A percentile compares a stretch with the other conserved stretches of the same genome.
Evolutionary conservation across 2,113 vertebrate species (phyloP).

Genomic region (Pelvicachromis taeniatus): DNA sequence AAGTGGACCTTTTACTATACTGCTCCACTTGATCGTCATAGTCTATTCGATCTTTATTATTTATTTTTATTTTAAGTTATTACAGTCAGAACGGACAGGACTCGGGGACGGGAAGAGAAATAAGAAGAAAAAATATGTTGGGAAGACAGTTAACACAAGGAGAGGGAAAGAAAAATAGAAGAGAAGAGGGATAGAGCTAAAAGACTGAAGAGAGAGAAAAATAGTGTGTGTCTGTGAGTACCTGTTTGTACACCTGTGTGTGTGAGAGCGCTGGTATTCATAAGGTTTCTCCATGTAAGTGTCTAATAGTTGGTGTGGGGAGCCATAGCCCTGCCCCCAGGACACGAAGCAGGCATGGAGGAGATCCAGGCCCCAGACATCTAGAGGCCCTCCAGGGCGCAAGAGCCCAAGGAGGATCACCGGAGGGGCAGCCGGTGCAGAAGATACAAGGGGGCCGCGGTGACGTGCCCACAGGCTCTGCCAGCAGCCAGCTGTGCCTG

Average conservation of each 20-base stretch:
- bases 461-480: not conserved
- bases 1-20: too few species aligned
- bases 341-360: not conserved
- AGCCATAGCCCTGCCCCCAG: not conserved
- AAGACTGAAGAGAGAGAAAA: too few species aligned
- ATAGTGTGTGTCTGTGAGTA: not conserved
- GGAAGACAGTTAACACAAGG: too few species aligned
- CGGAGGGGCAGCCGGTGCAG: not conserved
- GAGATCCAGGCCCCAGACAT: fast-evolving
- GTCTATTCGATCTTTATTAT: too few species aligned
- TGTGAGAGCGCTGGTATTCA: fast-evolving
- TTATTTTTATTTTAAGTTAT: too few species aligned
- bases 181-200: too few species aligned
- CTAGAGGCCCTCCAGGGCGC: not conserved
- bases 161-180: too few species aligned
- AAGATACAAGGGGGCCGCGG: fast-evolving
- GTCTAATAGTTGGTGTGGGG: fast-evolving
- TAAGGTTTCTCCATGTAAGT: not conserved
- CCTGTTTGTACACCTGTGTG: not conserved
- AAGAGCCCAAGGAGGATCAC: fast-evolving
- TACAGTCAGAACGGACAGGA: too few species aligned
- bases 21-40: too few species aligned
- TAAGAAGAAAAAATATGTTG: too few species aligned
- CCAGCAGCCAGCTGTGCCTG: not conserved
- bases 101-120: too few species aligned